Evolutionary conservation across 1,140 invertebrate genomes (phyloP).

Genomic region (Meloidogyne hapla): DNA sequence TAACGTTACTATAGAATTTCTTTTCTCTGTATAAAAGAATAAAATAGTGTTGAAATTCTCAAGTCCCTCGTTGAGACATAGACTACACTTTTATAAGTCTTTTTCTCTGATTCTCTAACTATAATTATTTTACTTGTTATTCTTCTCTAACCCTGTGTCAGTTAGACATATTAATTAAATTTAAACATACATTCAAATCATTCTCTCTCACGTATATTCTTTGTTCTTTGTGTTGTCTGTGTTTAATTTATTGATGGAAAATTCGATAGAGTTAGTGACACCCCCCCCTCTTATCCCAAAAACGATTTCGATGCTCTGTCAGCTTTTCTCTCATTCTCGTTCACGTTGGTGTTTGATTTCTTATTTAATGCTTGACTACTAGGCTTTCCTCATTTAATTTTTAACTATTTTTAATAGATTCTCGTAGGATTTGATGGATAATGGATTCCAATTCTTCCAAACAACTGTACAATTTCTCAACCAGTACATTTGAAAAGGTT

Average conservation of each 20-base stretch:
- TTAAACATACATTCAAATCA: neutral
- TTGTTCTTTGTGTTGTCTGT: neutral
- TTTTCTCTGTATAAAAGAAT: neutral
- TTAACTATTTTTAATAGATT: neutral
- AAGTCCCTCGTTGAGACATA: too few relatives aligned
- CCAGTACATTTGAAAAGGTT: slow-evolving; percentile 20
- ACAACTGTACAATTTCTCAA: slow-evolving; percentile 18
- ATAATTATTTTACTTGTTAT: neutral
- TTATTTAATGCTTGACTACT: neutral
- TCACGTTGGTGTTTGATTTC: neutral
- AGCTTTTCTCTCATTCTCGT: neutral
- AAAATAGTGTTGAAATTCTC: too few relatives aligned
- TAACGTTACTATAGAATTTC: neutral
- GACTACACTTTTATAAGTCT: neutral
- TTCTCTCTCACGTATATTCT: neutral
- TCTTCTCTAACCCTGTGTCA: neutral
- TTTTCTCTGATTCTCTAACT: neutral
- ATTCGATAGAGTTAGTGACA: neutral
- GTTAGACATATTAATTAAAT: neutral
- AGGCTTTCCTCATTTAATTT: neutral
- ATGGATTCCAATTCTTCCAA: slow-evolving; percentile 21
- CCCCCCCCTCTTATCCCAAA: neutral
- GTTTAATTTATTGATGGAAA: neutral
- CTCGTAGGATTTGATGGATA: neutral
- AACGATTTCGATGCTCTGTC: neutral